These are phyloP conservation scores for Lytechinus pictus DNA, from an alignment of 35 echinoderm and acorn worm species.

Conservation along the genomic window DNA sequence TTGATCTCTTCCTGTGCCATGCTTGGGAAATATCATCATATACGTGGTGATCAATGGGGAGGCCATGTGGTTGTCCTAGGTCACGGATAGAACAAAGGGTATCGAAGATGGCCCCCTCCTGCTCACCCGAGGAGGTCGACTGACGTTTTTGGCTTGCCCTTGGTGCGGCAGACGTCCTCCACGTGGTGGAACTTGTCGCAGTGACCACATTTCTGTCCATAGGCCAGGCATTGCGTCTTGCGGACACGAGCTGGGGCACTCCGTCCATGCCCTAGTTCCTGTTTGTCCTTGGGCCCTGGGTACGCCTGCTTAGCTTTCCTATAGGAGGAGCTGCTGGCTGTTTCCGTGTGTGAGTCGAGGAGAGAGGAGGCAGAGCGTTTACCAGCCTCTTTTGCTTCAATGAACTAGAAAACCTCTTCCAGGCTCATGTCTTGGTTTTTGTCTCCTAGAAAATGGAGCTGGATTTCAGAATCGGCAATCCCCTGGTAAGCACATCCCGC, in stretches of 20 bases:
- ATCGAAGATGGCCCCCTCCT: too few species aligned
- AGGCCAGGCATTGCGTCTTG: too few species aligned
- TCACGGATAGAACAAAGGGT: too few species aligned
- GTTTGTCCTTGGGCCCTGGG: too few species aligned
- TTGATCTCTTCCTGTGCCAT: too few species aligned
- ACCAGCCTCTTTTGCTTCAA: slow-evolving; percentile 63
- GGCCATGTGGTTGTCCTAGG: background rate
- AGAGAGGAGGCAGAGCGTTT: slow-evolving; percentile 40
- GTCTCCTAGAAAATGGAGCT: slow-evolving; percentile 58
- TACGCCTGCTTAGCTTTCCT: slow-evolving; percentile 31
- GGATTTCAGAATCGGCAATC: slow-evolving; percentile 60
- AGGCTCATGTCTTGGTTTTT: slow-evolving; percentile 64
- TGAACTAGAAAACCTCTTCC: slow-evolving; percentile 55
- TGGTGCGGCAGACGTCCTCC: too few species aligned
- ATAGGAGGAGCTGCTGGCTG: slow-evolving; percentile 24
- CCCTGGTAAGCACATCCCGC: slow-evolving; percentile 56
- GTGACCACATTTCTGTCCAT: too few species aligned
- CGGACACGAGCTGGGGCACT: too few species aligned
- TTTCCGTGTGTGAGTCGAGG: background rate
- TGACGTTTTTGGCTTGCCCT: slow-evolving; percentile 24
- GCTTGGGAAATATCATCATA: too few species aligned
- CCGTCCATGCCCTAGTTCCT: too few species aligned
- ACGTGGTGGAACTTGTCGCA: too few species aligned
- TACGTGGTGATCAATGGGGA: slow-evolving; percentile 40
- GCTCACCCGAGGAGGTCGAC: too few species aligned